Evolutionary conservation across 2,113 vertebrate genomes (phyloP), one percentile per base, ranked within the genome.

Genomic region (Vulpes vulpes): DNA sequence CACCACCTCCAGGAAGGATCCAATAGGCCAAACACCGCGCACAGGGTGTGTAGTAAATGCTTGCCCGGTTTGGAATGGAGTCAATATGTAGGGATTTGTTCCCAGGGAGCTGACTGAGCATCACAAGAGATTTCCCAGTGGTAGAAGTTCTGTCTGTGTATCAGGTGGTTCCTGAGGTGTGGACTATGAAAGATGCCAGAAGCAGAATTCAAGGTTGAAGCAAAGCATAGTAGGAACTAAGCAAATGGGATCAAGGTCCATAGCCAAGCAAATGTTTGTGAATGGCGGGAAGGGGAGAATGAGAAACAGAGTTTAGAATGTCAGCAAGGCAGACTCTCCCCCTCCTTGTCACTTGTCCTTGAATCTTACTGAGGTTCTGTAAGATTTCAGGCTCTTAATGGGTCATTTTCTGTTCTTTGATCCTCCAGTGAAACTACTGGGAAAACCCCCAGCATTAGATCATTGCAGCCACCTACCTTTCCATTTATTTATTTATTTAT

Each of bases 81-180:
- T 43, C 11, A 9, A 5, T 1, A 20, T 7, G 2, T 53, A 60
- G 71, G 79, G 60, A 64, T 53, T 35, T 85, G 20, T 25, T n/a
- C 73, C 81, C 55, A 51, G 20, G 20, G 30, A 16, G 12, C 51
- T 51, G 62, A 51, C 80, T 79, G 11, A 55, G 23, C n/a, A 64
- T 4, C 73, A 20, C 19, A 32, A 80, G 35, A 32, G 27, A 82
- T 78, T 74, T 93, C n/a, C 64, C 91, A 30, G 76, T 30, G 53
- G 76, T 81, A 96, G 55, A 59, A 76, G 32, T 81, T 84, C 81
- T 92, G 59, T 60, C 81, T 92, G 59, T 60, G 60, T 43, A 69
- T 87, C 84, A 76, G 64, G 32, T 88, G 14, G 59, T 51, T 2
- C 43, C 51, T 88, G 38, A 91, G 10, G 16, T 35, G 59, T 23